Conservation (phyloP, 2,113 vertebrate species). For the Mesocricetus auratus region DNA sequence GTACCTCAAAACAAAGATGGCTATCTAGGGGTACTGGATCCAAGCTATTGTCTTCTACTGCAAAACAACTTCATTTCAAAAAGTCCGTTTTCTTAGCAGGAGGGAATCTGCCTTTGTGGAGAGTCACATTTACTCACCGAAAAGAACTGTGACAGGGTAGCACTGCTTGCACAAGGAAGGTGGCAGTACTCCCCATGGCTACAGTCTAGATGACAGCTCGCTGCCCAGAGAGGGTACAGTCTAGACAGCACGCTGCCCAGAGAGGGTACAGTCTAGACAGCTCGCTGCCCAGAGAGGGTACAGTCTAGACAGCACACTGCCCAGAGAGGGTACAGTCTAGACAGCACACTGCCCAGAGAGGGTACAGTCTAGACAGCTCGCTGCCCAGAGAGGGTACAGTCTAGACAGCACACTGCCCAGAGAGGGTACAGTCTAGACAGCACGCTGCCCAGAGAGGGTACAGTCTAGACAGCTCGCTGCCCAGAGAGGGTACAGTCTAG, state of each 20-base stretch:
- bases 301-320: not conserved
- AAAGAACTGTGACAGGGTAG: not conserved
- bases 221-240: not conserved
- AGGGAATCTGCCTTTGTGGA: not conserved
- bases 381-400: not conserved
- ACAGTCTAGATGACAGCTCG: fast-evolving
- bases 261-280: not conserved
- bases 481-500: not conserved
- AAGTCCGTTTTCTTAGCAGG: not conserved
- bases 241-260: not conserved
- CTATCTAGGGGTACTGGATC: fast-evolving
- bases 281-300: fast-evolving
- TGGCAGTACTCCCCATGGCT: fast-evolving
- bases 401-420: not conserved
- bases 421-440: not conserved
- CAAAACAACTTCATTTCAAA: not conserved
- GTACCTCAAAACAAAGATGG: not conserved
- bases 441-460: fast-evolving
- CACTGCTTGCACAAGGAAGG: too few species aligned
- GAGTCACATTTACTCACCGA: not conserved
- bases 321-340: not conserved
- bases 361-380: not conserved
- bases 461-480: not conserved
- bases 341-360: not conserved
- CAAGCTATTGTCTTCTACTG: too few species aligned